These are phyloP conservation scores for Zelostemma sp. DNA, from an alignment of 1,140 invertebrate genomes.

Conservation along the genomic window DNA sequence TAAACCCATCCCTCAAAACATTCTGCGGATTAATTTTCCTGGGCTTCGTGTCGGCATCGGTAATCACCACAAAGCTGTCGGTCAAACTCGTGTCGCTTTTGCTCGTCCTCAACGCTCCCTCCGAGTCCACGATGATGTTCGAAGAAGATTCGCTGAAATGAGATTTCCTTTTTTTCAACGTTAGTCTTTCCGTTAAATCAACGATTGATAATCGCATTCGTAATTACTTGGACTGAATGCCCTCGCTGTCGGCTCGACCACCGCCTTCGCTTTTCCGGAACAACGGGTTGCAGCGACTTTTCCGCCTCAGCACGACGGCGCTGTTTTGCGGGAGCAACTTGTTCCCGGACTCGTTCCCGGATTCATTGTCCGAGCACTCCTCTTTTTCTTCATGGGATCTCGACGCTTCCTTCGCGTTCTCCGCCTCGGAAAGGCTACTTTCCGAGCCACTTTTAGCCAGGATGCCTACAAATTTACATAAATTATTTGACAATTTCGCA, in stretches of 20 bases:
- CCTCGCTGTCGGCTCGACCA: constrained; percentile 66
- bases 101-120: constrained; percentile 77
- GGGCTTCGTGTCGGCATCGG: constrained; percentile 72
- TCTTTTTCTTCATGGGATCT: constrained; percentile 79
- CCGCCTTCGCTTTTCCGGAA: constrained; percentile 79
- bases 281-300: constrained; percentile 75
- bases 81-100: constrained; percentile 93
- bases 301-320: constrained; percentile 75
- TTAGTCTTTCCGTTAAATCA: no score
- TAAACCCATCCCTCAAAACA: constrained; percentile 78
- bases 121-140: constrained; percentile 54
- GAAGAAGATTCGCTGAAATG: constrained; percentile 49
- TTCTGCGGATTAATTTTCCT: constrained; percentile 73
- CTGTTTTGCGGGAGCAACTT: constrained; percentile 61
- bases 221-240: constrained; percentile 60
- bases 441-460: constrained; percentile 86
- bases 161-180: not conserved
- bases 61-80: constrained; percentile 90
- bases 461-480: no score
- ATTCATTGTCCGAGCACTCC: constrained; percentile 72
- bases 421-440: constrained; percentile 85
- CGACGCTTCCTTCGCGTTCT: constrained; percentile 78
- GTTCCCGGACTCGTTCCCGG: constrained; percentile 64
- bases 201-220: constrained; percentile 9
- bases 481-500: not conserved